These are phyloP conservation scores for Squalus acanthias DNA, from an alignment of 2,797 vertebrate species.

Conservation along the genomic window DNA sequence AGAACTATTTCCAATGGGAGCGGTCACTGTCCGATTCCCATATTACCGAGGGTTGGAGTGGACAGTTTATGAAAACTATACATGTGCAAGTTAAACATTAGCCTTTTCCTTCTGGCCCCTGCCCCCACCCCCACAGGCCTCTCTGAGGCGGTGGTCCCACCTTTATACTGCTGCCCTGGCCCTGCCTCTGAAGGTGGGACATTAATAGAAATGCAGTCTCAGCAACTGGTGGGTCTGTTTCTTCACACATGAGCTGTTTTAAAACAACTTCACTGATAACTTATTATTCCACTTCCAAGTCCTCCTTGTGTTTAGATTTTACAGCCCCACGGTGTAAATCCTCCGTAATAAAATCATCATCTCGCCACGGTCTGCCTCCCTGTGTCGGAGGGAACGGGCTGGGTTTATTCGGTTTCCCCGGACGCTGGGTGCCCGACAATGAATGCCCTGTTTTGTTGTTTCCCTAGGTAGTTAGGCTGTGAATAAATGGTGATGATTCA, in stretches of 20 bases:
- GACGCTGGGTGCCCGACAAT: neutral
- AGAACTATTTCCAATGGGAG: neutral
- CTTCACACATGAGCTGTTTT: neutral
- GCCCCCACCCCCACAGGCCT: fast-evolving
- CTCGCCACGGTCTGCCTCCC: neutral
- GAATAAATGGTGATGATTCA: slow-evolving; percentile 24
- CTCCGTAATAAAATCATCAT: neutral
- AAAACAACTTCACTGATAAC: neutral
- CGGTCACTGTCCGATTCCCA: neutral
- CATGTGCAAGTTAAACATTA: neutral
- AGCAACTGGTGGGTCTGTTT: neutral
- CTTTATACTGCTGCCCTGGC: neutral
- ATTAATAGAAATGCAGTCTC: neutral
- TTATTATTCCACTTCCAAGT: neutral
- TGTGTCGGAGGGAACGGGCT: neutral
- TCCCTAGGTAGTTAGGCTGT: neutral
- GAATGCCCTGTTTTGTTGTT: neutral
- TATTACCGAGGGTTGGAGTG: neutral
- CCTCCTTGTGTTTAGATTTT: neutral
- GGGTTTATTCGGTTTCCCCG: neutral
- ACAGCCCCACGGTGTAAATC: neutral
- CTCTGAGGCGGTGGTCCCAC: neutral
- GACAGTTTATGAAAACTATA: neutral
- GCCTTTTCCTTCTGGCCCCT: neutral
- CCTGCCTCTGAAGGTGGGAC: neutral